A percentile compares a stretch with the other conserved stretches of the same genome.
phyloP scores from a whole-genome alignment of 2,113 vertebrate species.

The Myotis yumanensis region DNA sequence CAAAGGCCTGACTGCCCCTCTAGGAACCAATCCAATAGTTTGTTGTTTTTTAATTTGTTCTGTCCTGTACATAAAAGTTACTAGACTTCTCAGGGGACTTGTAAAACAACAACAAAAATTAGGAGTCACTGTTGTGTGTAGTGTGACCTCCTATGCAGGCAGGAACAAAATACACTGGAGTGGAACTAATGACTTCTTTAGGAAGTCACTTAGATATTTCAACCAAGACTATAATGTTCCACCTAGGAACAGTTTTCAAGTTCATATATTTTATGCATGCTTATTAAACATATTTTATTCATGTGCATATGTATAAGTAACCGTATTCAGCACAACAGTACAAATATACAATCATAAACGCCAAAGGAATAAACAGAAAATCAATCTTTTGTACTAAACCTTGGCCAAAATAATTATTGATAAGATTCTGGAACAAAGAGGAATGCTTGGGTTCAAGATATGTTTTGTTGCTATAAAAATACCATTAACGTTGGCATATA shows the following conservation, averaged over 20 bases:
- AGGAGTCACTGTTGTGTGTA: neutral
- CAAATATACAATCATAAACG: slow-evolving; percentile 68
- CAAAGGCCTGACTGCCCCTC: neutral
- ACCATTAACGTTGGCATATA: neutral
- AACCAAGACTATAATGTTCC: slow-evolving; percentile 66
- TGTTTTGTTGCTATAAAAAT: slow-evolving; percentile 18
- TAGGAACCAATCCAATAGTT: neutral
- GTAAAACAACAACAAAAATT: slow-evolving; percentile 50
- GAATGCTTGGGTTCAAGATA: neutral
- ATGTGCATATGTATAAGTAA: slow-evolving; percentile 66
- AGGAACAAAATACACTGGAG: slow-evolving; percentile 54
- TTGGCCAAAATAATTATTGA: slow-evolving; percentile 52
- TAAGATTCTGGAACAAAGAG: slow-evolving; percentile 48
- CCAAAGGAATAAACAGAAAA: slow-evolving; percentile 65
- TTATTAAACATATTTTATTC: slow-evolving; percentile 79
- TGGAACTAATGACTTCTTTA: slow-evolving; percentile 71
- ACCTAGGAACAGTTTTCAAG: slow-evolving; percentile 71
- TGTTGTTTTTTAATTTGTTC: slow-evolving; percentile 38
- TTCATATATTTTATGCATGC: slow-evolving; percentile 78
- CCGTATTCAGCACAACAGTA: slow-evolving; percentile 56
- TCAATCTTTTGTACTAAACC: slow-evolving; percentile 39
- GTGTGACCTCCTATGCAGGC: slow-evolving; percentile 51
- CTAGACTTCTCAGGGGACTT: slow-evolving; percentile 32
- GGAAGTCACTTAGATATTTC: slow-evolving; percentile 76
- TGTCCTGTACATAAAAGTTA: slow-evolving; percentile 20